Base-by-base conservation (phyloP, 2,888 invertebrate genomes). In the Himalopsyche japonica region DNA sequence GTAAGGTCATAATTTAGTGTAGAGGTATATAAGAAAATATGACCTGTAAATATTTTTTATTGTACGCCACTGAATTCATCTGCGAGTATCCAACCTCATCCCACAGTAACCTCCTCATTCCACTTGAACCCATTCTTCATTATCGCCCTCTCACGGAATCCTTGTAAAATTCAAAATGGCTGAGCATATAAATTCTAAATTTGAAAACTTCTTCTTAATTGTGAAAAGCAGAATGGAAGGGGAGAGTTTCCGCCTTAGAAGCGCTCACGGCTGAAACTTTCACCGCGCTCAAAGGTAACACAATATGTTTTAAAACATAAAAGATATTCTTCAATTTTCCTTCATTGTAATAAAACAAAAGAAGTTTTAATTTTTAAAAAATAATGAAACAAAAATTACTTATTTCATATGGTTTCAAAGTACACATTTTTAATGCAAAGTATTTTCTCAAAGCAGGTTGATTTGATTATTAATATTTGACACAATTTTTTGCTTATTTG, bases 111-210 rank as follows among this genome's bases (percentile, higher is more conserved):
- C 79, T 30, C 80, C 49, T 83, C 70, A 24, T 27, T 27, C 70
- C 70, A 70, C 70, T 70, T 70, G 70, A 70, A 70, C 70, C 85
- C 80, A 83, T 82, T 83, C 86, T 86, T 86, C 86, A 86, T 86
- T 86, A 86, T 86, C 85, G 70, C 70, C 81, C 86, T 81, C 86
- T 82, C 64, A 47, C 81, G 81, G 83, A 86, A 85, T 85, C 84
- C 86, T 86, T 86, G 85, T 86, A 85, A 86, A 86, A 86, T 86
- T 85, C 86, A 86, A 86, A 86, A 86, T 86, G 86, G 86, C 84
- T 86, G 86, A 84, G 81, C 86, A 80, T 86, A 86, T 86, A 86
- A 86, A 86, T 86, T 86, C 82, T 86, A 84, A 86, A 86, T 86
- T 86, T 84, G 84, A 86, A 86, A 86, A 86, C 83, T 86, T 86